Conservation (phyloP, 2,113 vertebrate species). For the Odocoileus hemionus region DNA sequence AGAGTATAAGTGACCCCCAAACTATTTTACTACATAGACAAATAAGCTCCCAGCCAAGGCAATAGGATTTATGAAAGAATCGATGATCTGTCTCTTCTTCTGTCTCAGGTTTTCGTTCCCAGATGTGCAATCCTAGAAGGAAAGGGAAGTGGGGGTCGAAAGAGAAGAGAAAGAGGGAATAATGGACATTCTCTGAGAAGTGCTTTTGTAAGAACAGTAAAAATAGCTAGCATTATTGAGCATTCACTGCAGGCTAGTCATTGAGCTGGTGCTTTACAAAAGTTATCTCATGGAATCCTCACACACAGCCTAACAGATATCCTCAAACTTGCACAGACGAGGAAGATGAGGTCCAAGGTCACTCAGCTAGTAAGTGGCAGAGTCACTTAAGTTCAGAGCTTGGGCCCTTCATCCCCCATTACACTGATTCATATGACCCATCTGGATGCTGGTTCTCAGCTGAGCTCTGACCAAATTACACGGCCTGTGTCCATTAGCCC, state of each 20-base stretch:
- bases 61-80: background rate
- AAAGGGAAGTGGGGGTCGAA: background rate
- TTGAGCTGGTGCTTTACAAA: background rate
- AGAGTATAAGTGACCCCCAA: background rate
- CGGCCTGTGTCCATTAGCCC: accelerated
- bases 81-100: background rate
- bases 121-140: background rate
- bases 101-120: background rate
- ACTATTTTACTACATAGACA: background rate
- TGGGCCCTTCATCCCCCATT: background rate
- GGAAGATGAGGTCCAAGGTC: background rate
- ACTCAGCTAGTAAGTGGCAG: background rate
- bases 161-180: background rate
- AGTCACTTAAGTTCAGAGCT: background rate
- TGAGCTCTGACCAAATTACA: background rate
- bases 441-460: background rate
- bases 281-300: background rate
- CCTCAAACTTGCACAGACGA: background rate
- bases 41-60: background rate
- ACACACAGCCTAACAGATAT: background rate
- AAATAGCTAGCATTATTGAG: background rate
- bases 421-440: background rate
- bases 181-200: background rate
- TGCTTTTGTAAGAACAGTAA: background rate
- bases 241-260: background rate